Conservation (phyloP, 2,888 invertebrate species). For the Notodonta dromedarius region DNA sequence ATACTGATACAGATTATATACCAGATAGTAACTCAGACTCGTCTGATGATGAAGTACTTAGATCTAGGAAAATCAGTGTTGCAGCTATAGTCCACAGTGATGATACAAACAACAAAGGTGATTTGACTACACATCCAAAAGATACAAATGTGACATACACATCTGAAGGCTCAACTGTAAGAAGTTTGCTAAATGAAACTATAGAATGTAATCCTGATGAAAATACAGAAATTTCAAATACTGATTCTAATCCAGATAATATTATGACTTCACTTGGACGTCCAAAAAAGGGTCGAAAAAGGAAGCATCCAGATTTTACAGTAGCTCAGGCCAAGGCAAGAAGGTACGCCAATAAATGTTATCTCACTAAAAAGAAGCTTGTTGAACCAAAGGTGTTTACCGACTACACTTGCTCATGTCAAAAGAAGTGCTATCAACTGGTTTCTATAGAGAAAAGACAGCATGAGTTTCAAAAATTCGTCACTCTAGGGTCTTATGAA, state of each 20-base stretch:
- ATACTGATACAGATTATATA: conserved; percentile 12
- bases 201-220: too few species aligned
- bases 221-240: too few species aligned
- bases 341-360: conserved; percentile 16
- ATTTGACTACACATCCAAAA: conserved; percentile 4
- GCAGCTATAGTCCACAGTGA: conserved; percentile 8
- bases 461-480: conserved; percentile 15
- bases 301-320: conserved; percentile 13
- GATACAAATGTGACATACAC: conserved; percentile 2
- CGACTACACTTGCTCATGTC: conserved; percentile 17
- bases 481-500: conserved; percentile 16
- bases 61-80: conserved; percentile 9
- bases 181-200: too few species aligned
- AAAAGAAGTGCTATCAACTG: conserved; percentile 13
- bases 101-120: conserved; percentile 7
- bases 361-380: conserved; percentile 14
- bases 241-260: neutral
- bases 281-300: conserved; percentile 15
- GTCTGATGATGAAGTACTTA: conserved; percentile 2
- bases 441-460: conserved; percentile 16
- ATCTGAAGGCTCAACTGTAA: too few species aligned
- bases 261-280: conserved; percentile 11
- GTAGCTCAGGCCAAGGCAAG: conserved; percentile 12
- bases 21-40: conserved; percentile 8
- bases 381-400: conserved; percentile 13